Evolutionary conservation across 2,797 vertebrate genomes (phyloP), one percentile per base, ranked within the genome.

Genomic region (Diplodus sargus): DNA sequence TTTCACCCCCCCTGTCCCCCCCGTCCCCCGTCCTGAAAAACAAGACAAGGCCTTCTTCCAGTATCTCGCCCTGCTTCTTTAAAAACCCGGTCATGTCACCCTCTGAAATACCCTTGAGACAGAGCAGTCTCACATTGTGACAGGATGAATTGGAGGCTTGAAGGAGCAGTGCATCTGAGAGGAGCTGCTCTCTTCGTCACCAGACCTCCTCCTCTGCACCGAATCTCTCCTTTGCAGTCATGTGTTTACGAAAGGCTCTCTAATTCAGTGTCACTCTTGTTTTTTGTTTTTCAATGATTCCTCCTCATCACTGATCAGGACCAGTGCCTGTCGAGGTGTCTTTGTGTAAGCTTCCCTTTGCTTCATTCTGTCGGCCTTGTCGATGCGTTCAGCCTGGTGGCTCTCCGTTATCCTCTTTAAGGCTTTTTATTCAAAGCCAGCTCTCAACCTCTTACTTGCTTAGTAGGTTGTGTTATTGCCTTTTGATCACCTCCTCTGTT

Each of bases 81-180:
- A 25, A n/a, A 60, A 60, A 66, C 43, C 48, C 4, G 23, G 7
- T 22, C 54, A n/a, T 51, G 23, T n/a, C 13, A 22, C n/a, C 34
- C 5, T 53, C 59, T 73, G 23, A 53, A 47, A 57, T 17, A 49
- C 64, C 51, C n/a, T 47, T 4, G 67, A 79, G 73, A 63, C 28
- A 39, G 6, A 20, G 39, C 25, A 20, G 30, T 78, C 42, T 56
- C 3, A n/a, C 20, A 22, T 5, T 22, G 18, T 54, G 64, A 30
- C 14, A 30, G 58, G 58, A 61, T 34, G 49, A 43, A 6, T 17
- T n/a, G 34, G 16, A 49, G 34, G 30, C 15, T 23, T 57, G 39
- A 16, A 49, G 53, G 6, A 12, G 12, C 8, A 12, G 45, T 15
- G 0, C 39, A n/a, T 25, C 59, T 69, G 42, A 34, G 28, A 4